Conservation (phyloP, 1,140 invertebrate species). For the Ips nitidus region DNA sequence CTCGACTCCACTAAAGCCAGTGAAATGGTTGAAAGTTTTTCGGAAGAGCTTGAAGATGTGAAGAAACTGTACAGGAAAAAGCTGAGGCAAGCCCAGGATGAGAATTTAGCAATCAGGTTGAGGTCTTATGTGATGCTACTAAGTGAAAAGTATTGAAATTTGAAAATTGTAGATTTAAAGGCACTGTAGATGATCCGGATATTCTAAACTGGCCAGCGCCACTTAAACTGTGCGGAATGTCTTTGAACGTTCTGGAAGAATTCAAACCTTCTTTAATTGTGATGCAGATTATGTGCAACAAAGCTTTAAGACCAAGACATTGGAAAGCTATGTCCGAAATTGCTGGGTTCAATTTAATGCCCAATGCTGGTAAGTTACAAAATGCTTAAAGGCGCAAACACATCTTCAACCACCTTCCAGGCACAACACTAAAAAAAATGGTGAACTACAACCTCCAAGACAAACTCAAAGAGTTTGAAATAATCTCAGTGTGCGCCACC, state of each 20-base stretch:
- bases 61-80: slow-evolving; percentile 79
- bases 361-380: slow-evolving; percentile 63
- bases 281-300: slow-evolving; percentile 82
- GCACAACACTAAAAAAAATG: slow-evolving; percentile 76
- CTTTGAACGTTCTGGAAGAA: slow-evolving; percentile 70
- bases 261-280: slow-evolving; percentile 80
- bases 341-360: slow-evolving; percentile 78
- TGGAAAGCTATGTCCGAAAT: slow-evolving; percentile 88
- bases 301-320: slow-evolving; percentile 77
- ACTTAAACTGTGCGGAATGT: slow-evolving; percentile 60
- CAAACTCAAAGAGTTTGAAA: slow-evolving; percentile 76
- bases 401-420: slow-evolving; percentile 43
- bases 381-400: neutral
- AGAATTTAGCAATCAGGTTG: slow-evolving; percentile 60
- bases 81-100: slow-evolving; percentile 74
- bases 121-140: slow-evolving; percentile 51
- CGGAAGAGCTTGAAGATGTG: slow-evolving; percentile 71
- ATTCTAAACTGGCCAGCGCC: slow-evolving; percentile 74
- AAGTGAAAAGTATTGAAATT: neutral
- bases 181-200: slow-evolving; percentile 75
- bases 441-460: slow-evolving; percentile 73
- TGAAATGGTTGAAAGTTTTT: slow-evolving; percentile 67
- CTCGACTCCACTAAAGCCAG: slow-evolving; percentile 73
- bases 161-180: slow-evolving; percentile 53
- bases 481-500: slow-evolving; percentile 83